Evolutionary conservation across 53 echinoderm and acorn worm genomes (phyloP).

Genomic region (Paracentrotus lividus): DNA sequence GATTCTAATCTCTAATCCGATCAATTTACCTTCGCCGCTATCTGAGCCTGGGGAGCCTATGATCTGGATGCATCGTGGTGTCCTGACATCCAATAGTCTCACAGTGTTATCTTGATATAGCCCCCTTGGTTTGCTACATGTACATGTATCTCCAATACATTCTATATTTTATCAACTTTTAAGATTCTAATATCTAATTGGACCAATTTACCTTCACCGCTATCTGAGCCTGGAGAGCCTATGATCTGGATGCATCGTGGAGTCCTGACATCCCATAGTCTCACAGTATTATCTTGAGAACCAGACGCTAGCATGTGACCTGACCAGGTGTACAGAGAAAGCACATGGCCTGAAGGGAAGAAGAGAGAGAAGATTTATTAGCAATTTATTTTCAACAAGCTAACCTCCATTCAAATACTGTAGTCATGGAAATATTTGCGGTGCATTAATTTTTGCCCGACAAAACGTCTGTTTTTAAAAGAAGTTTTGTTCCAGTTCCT

Average conservation of each 20-base stretch:
- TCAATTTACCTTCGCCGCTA: conserved; percentile 94
- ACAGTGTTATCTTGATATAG: conserved; percentile 95
- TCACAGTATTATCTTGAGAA: conserved; percentile 93
- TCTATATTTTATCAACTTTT: no score
- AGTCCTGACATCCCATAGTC: conserved; percentile 94
- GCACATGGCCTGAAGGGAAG: conserved; percentile 84
- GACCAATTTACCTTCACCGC: conserved; percentile 98
- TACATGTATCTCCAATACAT: no score
- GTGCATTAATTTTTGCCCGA: no score
- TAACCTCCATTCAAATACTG: no score
- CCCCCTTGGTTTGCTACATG: no score
- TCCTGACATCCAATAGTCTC: conserved; percentile 92
- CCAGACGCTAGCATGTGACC: conserved; percentile 92
- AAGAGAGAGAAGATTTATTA: background rate
- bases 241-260: conserved; percentile 95
- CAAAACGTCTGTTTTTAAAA: no score
- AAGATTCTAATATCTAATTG: no score
- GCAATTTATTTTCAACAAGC: background rate
- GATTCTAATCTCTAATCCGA: no score
- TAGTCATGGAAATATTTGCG: no score
- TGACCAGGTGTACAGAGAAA: conserved; percentile 89
- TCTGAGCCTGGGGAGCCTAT: conserved; percentile 98
- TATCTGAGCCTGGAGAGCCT: conserved; percentile 97
- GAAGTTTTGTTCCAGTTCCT: no score
- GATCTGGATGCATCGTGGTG: conserved; percentile 91